These are phyloP conservation scores for Chiroxiphia lanceolata DNA, from an alignment of 2,797 vertebrate species.

Conservation along the genomic window DNA sequence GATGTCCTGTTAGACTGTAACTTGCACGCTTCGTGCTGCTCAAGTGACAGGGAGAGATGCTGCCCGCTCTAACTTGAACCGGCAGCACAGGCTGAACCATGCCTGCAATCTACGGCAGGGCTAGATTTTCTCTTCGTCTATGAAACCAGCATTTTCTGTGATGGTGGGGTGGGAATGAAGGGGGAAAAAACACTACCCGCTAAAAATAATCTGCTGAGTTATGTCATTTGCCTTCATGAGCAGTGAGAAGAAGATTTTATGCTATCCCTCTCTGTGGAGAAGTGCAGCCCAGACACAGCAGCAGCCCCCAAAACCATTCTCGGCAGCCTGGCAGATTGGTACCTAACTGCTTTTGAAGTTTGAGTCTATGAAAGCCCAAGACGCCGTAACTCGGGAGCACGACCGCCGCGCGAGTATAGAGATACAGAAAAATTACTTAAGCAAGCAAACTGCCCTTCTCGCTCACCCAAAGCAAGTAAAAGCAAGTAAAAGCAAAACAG, in stretches of 20 bases:
- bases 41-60: not conserved
- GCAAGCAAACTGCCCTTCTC: not conserved
- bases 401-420: not conserved
- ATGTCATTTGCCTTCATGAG: not conserved
- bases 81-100: slow-evolving; percentile 16
- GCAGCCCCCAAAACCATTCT: not conserved
- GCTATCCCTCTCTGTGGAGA: not conserved
- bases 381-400: not conserved
- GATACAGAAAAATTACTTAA: not conserved
- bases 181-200: not conserved
- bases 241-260: not conserved
- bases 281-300: not conserved
- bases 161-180: not conserved
- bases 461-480: not conserved
- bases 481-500: not conserved
- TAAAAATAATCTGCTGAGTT: slow-evolving; percentile 25
- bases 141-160: not conserved
- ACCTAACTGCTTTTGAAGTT: slow-evolving; percentile 55
- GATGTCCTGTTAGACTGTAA: not conserved
- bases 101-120: not conserved
- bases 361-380: slow-evolving; percentile 7
- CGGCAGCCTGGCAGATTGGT: not conserved
- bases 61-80: slow-evolving; percentile 6
- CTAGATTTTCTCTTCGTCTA: not conserved
- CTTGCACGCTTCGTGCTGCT: not conserved